Conservation (phyloP, 2,113 vertebrate genomes). For the Glaucomys volans region DNA sequence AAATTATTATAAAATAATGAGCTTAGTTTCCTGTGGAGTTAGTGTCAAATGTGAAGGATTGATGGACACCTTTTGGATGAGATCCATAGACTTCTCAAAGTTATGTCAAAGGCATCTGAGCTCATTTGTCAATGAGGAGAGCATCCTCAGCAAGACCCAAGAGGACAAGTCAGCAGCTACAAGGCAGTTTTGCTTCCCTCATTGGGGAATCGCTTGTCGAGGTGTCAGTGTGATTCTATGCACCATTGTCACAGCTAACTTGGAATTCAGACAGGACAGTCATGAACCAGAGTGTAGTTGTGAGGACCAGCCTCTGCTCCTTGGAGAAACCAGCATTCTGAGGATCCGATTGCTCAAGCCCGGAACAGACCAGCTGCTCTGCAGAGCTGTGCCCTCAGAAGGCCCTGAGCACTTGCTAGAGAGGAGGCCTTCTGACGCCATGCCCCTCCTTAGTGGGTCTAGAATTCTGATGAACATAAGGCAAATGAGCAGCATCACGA, state of each 20-base stretch:
- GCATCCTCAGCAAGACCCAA: not conserved
- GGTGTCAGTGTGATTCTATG: not conserved
- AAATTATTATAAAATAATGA: not conserved
- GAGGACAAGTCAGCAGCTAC: accelerated
- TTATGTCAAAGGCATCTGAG: not conserved
- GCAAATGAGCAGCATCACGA: accelerated
- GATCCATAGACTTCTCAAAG: not conserved
- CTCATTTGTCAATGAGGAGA: not conserved
- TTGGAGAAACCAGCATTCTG: accelerated
- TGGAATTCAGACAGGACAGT: accelerated
- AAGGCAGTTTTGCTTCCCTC: not conserved
- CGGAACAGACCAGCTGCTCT: accelerated
- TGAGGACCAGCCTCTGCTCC: not conserved
- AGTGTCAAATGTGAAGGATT: not conserved
- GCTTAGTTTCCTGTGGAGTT: not conserved
- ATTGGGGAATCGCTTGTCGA: not conserved
- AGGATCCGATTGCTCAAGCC: not conserved
- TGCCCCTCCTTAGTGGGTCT: accelerated
- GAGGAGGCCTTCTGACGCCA: accelerated
- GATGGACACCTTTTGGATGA: not conserved
- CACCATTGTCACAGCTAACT: accelerated
- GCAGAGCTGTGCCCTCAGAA: too few relatives aligned
- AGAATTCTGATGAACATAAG: not conserved
- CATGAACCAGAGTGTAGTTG: accelerated
- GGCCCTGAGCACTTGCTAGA: accelerated